phyloP scores from a whole-genome alignment of 2,888 invertebrate species.

The Ashinkailepas kermadecensis region DNA sequence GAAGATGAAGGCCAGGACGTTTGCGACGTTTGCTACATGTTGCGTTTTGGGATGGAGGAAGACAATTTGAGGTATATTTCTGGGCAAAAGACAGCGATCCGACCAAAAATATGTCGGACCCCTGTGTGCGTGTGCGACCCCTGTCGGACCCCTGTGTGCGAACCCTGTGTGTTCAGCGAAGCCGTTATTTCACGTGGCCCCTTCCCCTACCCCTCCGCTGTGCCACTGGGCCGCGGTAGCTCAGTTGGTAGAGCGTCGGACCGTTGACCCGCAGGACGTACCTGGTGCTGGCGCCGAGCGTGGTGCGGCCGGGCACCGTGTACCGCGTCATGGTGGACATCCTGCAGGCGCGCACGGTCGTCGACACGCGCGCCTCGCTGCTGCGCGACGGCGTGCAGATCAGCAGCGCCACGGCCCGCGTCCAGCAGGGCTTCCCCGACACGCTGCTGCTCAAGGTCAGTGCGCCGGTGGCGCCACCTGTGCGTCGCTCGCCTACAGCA shows the following conservation, averaged over 20 bases:
- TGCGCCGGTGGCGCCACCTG: conserved; percentile 35
- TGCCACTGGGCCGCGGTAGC: no score
- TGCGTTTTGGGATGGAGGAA: no score
- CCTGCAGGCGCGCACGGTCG: conserved; percentile 64
- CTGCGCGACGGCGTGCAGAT: conserved; percentile 84
- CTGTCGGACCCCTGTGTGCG: background rate
- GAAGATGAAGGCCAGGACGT: no score
- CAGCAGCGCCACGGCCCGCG: conserved; percentile 68
- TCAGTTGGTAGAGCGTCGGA: no score
- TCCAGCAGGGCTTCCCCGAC: conserved; percentile 78
- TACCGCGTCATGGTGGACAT: conserved; percentile 81
- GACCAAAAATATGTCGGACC: no score
- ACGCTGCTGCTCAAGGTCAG: conserved; percentile 76
- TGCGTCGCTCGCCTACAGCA: conserved; percentile 57
- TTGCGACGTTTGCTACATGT: no score
- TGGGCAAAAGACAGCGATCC: no score
- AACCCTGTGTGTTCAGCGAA: background rate
- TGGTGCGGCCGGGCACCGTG: conserved; percentile 84
- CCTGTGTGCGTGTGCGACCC: no score
- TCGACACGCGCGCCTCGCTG: conserved; percentile 80
- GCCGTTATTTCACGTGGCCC: background rate
- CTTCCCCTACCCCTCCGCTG: background rate
- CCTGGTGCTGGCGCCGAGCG: conserved; percentile 82
- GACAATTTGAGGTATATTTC: no score
- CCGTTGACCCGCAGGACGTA: conserved; percentile 62